Evolutionary conservation across 2,888 invertebrate species (phyloP).

Genomic region (Hemaris fuciformis): DNA sequence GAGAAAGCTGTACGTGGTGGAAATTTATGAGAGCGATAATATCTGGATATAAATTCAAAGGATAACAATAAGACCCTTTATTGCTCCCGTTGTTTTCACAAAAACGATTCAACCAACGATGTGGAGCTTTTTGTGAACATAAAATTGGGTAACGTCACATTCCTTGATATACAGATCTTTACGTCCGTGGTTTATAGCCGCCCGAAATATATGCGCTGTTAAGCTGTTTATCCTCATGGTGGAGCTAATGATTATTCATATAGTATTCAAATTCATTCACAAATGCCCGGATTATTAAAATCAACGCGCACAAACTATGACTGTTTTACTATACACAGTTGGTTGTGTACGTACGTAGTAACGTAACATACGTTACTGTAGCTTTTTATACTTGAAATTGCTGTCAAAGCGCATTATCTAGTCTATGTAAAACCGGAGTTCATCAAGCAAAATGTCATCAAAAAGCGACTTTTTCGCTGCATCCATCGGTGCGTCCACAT

Average conservation of each 20-base stretch:
- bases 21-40: conserved; percentile 77
- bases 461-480: neutral
- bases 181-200: conserved; percentile 53
- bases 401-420: too few relatives aligned
- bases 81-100: conserved; percentile 77
- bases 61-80: conserved; percentile 80
- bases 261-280: neutral
- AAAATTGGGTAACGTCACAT: conserved; percentile 69
- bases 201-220: conserved; percentile 36
- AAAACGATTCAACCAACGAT: conserved; percentile 69
- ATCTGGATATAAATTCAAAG: conserved; percentile 80
- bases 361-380: too few relatives aligned
- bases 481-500: neutral
- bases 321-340: neutral
- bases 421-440: too few relatives aligned
- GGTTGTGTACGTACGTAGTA: too few relatives aligned
- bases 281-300: neutral
- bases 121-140: conserved; percentile 65
- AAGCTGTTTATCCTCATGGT: conserved; percentile 9
- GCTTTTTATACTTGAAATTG: too few relatives aligned
- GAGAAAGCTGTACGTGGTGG: conserved; percentile 65
- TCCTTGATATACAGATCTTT: conserved; percentile 66
- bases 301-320: neutral
- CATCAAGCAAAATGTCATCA: neutral
- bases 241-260: conserved; percentile 7